Base-by-base conservation (phyloP, 2,113 vertebrate genomes). In the Penelope pileata region DNA sequence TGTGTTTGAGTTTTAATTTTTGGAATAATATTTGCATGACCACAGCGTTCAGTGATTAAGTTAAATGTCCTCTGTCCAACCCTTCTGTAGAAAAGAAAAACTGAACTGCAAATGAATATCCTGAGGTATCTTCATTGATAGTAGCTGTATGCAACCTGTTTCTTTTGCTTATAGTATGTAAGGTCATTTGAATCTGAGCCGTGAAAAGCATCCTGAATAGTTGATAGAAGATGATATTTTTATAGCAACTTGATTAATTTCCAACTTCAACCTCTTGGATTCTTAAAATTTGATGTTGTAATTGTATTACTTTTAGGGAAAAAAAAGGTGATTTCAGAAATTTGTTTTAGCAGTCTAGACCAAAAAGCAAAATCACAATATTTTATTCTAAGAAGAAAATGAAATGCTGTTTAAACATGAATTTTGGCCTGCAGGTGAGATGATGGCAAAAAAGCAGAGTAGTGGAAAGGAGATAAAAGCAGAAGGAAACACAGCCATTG, bases 171-270 rank as follows among this genome's bases (percentile, higher is more conserved):
- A 24, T 59, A n/a, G n/a, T n/a, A 11, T 69, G 16, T 47, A 81
- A 66, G 32, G 42, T 60, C 50, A 59, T 91, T 91, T 95, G 73
- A n/a, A 88, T 89, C 91, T 72, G 83, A 95, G 74, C 73, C 45
- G 82, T 38, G 45, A 56, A 70, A 92, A 83, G 16, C 27, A 88
- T 38, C 45, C 69, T 94, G 47, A 76, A 10, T 5, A 6, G 32
- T 32, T 83, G 40, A 83, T 50, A 86, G 91, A 73, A 87, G 69
- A 72, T n/a, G 73, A 88, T 94, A 64, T 76, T 93, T 88, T 95
- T 94, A 89, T 26, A 91, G 77, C 94, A 94, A 86, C 23, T 58
- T 93, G 59, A 91, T 88, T 92, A 60, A 90, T 88, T 74, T 94
- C 43, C 47, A 79, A 68, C 45, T 36, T 92, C 67, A 90, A 83